Evolutionary conservation across 2,113 vertebrate species (phyloP), one percentile per base, ranked within the genome.

Genomic region (Sebastes fasciatus): DNA sequence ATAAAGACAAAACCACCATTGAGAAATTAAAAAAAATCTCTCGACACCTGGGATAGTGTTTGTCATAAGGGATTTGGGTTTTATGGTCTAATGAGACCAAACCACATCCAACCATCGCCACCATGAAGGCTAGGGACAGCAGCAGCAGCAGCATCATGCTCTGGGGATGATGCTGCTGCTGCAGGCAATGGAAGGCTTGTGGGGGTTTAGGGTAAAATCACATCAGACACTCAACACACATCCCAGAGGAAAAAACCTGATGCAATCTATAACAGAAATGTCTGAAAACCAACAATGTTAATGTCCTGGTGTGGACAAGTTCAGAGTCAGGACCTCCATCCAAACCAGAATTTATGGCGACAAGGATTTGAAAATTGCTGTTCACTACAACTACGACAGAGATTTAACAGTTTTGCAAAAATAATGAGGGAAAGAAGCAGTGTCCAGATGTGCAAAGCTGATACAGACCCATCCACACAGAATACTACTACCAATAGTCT

Each of bases 241-340:
- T 43, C 49, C 70, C 49, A 42, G 9, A 42, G 45, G n/a, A 74
- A 70, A 74, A 70, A 75, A 74, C 42, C 70, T 76, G 43, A 67
- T n/a, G 62, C 19, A 51, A 57, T 17, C 40, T 23, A 3, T 12
- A 42, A 66, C 23, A 26, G 19, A 19, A 23, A 42, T 78, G 69
- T 23, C 71, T 69, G 40, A 61, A n/a, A 45, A 66, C 46, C 74
- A 66, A 77, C 42, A 64, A 70, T 4, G 51, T 57, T 43, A 64
- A 43, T 7, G 45, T 77, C 21, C 34, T 52, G 34, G 34, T 58
- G 52, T 8, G 13, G 66, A 19, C 43, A 60, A 58, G 74, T 6
- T 34, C 45, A 14, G 60, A 63, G 40, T 12, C 61, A 11, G 52
- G 49, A 64, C 8, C 40, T 55, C 5, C 7, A 54, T 64, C 46